Percentiles rank a stretch among this genome's conserved stretches.
Conservation (phyloP, 1,140 invertebrate species). For the Eubasilissa regina region DNA sequence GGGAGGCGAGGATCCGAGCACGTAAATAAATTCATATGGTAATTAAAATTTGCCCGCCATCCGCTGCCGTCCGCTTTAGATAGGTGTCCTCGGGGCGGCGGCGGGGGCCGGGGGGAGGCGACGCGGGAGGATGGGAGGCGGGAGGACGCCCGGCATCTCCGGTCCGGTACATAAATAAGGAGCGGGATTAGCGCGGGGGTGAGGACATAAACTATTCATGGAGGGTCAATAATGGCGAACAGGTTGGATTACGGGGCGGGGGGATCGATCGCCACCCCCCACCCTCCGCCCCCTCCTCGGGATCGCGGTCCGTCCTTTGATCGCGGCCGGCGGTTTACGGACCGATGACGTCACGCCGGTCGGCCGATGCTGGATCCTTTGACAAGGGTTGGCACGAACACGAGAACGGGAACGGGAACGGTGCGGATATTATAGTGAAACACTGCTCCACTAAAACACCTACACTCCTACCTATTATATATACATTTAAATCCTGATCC, state of each 20-base stretch:
- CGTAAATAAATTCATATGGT: slow-evolving; percentile 41
- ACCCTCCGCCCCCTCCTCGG: slow-evolving; percentile 36
- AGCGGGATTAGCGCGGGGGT: slow-evolving; percentile 37
- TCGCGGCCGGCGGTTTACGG: slow-evolving; percentile 55
- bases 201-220: slow-evolving; percentile 53
- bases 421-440: slow-evolving; percentile 17
- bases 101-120: not conserved
- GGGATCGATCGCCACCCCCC: slow-evolving; percentile 51
- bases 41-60: slow-evolving; percentile 43
- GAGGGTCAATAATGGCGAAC: slow-evolving; percentile 55
- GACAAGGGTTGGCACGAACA: slow-evolving; percentile 19
- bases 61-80: slow-evolving; percentile 34
- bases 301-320: slow-evolving; percentile 54
- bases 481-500: no score
- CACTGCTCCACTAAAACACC: not conserved
- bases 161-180: slow-evolving; percentile 32
- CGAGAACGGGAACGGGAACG: not conserved
- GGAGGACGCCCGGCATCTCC: slow-evolving; percentile 22
- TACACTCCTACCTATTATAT: no score
- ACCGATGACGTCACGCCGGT: slow-evolving; percentile 53
- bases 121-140: not conserved
- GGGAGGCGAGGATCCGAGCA: not conserved
- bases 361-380: slow-evolving; percentile 12
- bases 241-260: slow-evolving; percentile 23
- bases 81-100: slow-evolving; percentile 11